A percentile compares a stretch with the other conserved stretches of the same genome.
Evolutionary conservation across 2,113 vertebrate species (phyloP).

Genomic region (Elanus axillaris): DNA sequence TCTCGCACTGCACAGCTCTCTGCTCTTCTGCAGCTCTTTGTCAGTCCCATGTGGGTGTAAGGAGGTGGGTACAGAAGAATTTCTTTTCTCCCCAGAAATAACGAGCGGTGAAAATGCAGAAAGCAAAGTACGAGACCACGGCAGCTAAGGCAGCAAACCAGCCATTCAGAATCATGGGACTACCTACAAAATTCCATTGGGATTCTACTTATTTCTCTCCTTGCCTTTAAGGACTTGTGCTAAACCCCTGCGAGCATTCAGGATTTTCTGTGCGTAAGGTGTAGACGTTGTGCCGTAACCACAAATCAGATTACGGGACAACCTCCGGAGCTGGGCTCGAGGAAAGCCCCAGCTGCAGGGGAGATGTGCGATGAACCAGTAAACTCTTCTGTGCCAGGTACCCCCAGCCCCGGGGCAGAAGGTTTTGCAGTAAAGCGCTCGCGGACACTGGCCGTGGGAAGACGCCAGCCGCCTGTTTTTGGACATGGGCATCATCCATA

Average conservation of each 20-base stretch:
- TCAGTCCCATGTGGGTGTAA: too few relatives aligned
- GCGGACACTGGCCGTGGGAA: not conserved
- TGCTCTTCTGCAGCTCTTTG: not conserved
- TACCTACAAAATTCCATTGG: not conserved
- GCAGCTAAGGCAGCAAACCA: not conserved
- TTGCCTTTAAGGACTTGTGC: not conserved
- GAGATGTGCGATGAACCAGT: not conserved
- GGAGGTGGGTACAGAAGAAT: not conserved
- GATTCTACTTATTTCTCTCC: not conserved
- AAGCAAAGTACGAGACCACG: not conserved
- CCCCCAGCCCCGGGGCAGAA: not conserved
- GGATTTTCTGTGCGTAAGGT: not conserved
- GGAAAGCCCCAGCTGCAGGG: not conserved
- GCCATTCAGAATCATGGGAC: not conserved
- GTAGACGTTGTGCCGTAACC: not conserved
- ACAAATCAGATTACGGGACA: not conserved
- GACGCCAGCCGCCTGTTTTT: not conserved
- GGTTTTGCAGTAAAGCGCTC: not conserved
- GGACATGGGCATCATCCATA: not conserved
- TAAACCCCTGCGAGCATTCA: not conserved
- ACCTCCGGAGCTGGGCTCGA: not conserved
- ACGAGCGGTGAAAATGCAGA: not conserved
- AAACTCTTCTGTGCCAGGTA: fast-evolving
- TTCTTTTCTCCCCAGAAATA: not conserved
- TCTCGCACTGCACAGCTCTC: not conserved